phyloP scores from a whole-genome alignment of 2,888 invertebrate species.

The Amiota mariae region DNA sequence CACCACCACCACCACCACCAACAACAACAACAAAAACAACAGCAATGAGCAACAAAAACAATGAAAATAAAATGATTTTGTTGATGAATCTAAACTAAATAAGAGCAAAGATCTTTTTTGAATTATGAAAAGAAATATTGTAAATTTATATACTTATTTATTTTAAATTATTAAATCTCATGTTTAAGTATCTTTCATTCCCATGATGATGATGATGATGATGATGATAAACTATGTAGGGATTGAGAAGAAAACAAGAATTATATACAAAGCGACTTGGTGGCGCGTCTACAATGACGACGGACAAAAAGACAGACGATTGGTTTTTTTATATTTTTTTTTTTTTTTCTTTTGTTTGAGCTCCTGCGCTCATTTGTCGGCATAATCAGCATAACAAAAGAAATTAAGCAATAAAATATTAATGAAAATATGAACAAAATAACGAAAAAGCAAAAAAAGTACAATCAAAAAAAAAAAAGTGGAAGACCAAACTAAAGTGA shows the following conservation, averaged over 20 bases:
- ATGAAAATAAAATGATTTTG: neutral
- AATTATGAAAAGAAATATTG: slow-evolving; percentile 40
- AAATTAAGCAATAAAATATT: slow-evolving; percentile 72
- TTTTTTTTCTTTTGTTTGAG: neutral
- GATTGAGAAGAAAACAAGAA: too few species aligned
- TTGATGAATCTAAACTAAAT: slow-evolving; percentile 14
- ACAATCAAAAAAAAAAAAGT: slow-evolving; percentile 16
- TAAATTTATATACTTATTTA: slow-evolving; percentile 25
- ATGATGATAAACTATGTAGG: neutral
- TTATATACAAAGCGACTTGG: neutral
- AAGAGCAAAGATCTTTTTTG: slow-evolving; percentile 51
- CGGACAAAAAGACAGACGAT: neutral
- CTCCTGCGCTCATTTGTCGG: slow-evolving; percentile 55
- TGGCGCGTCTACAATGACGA: slow-evolving; percentile 20
- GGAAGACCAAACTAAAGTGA: slow-evolving; percentile 24
- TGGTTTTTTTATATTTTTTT: too few species aligned
- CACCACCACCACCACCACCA: too few species aligned
- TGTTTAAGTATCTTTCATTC: slow-evolving; percentile 59
- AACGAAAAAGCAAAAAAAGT: slow-evolving; percentile 1
- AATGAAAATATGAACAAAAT: slow-evolving; percentile 57
- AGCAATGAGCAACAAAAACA: neutral
- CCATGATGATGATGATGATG: slow-evolving; percentile 47
- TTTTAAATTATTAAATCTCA: slow-evolving; percentile 65
- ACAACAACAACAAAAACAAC: too few species aligned
- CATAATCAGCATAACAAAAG: slow-evolving; percentile 71